Evolutionary conservation across 2,797 vertebrate genomes (phyloP), one percentile per base, ranked within the genome.

Genomic region (Girardinus metallicus): DNA sequence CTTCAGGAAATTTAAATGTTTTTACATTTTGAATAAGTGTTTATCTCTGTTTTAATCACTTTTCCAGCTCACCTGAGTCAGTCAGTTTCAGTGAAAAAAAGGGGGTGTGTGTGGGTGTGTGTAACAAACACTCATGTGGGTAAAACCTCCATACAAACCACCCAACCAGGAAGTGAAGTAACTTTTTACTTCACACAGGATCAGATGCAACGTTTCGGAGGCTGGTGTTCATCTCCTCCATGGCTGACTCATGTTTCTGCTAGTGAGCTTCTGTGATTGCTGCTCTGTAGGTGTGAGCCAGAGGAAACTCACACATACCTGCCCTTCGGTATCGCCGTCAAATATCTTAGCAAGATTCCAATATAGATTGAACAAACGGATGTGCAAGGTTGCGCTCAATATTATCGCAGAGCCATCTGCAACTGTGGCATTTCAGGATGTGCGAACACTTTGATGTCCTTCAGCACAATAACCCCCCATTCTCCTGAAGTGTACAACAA

Each of bases 71-170:
- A 66, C 60, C 26, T 79, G 49, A 43, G 76, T 86, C 34, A 64
- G 55, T 62, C 26, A 64, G 64, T 68, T 68, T 68, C 64, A 41
- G 26, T 23, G 7, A 12, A 41, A 68, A 12, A n/a, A n/a, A n/a
- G n/a, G n/a, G 92, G 89, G 89, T 86, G 91, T 88, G 91, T 88
- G 91, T 39, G 44, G 4, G 41, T 9, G 41, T 43, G 43, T 43
- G 43, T 43, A 43, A 43, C 41, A 77, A 76, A 87, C 83, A 85
- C 79, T 43, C 78, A 49, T 73, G 76, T 66, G 75, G 62, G 76
- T 84, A 85, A 88, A 49, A 44, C 79, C 76, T 75, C 13, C 49
- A 83, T n/a, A 34, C 43, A 74, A 82, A 79, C 75, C 91, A 81
- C 83, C 83, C 74, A 83, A 57, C 60, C 44, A 62, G 36, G 70